These are phyloP conservation scores for Dasypus novemcinctus DNA, from an alignment of 2,113 vertebrate genomes.

Conservation along the genomic window DNA sequence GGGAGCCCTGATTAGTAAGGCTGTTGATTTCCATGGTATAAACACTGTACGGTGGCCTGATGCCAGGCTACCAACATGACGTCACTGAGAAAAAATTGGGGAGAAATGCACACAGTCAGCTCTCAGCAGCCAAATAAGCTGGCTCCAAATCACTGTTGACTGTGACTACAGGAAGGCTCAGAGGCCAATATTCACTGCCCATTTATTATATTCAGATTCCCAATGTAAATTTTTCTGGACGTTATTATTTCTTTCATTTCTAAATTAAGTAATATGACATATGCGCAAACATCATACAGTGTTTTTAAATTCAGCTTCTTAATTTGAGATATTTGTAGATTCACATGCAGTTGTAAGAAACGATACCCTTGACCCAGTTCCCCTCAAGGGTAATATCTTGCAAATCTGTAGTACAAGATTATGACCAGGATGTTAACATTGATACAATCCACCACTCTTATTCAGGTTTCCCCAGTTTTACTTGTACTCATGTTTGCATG, in stretches of 20 bases:
- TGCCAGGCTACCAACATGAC: not conserved
- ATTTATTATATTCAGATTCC: not conserved
- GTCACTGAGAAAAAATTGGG: not conserved
- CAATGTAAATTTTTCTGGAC: not conserved
- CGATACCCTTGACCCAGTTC: slow-evolving; percentile 11
- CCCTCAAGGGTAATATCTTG: not conserved
- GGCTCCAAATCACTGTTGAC: not conserved
- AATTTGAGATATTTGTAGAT: not conserved
- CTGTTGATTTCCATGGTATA: not conserved
- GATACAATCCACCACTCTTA: no score
- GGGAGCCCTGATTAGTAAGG: slow-evolving; percentile 2
- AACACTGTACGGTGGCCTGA: not conserved
- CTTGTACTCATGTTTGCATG: no score
- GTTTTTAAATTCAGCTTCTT: not conserved
- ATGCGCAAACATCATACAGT: not conserved
- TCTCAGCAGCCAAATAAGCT: not conserved
- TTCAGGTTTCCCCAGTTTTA: no score
- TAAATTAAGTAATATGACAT: not conserved
- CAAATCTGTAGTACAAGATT: not conserved
- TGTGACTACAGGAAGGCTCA: not conserved
- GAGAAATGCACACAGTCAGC: not conserved
- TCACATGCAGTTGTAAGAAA: not conserved
- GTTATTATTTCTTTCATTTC: not conserved
- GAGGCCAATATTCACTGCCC: not conserved
- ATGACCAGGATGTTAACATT: no score